These are phyloP conservation scores for Denticeps clupeoides DNA, from an alignment of 2,797 vertebrate species.

Conservation along the genomic window DNA sequence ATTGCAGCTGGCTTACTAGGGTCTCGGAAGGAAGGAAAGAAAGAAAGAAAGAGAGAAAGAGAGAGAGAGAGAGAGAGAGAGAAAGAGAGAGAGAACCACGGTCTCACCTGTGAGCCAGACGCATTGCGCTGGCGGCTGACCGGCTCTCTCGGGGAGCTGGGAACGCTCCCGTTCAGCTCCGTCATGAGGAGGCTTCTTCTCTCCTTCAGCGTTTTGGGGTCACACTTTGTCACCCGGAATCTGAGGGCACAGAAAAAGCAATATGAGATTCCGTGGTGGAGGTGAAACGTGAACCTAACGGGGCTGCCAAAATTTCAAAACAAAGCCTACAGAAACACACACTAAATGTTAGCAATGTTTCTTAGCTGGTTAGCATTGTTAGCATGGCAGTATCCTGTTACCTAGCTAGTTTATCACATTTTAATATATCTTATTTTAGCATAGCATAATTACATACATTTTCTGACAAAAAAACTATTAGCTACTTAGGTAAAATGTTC, in stretches of 20 bases:
- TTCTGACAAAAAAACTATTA: too few relatives aligned
- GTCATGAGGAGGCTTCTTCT: conserved; percentile 62
- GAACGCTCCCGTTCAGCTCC: conserved; percentile 61
- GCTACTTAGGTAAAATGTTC: too few relatives aligned
- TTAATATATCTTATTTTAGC: too few relatives aligned
- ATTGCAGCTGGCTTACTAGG: too few relatives aligned
- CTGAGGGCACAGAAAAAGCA: conserved; percentile 40
- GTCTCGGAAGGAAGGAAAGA: background rate
- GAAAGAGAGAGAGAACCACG: background rate
- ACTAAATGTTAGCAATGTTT: too few relatives aligned
- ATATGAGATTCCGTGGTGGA: too few relatives aligned
- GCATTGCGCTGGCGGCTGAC: conserved; percentile 38
- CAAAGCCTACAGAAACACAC: too few relatives aligned
- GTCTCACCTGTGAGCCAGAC: conserved; percentile 48
- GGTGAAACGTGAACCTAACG: too few relatives aligned
- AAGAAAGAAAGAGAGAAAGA: background rate
- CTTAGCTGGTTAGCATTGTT: too few relatives aligned
- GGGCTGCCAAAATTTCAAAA: conserved; percentile 3
- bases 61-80: background rate
- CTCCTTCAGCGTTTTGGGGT: conserved; percentile 65
- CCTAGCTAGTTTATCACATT: too few relatives aligned
- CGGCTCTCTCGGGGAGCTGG: conserved; percentile 43
- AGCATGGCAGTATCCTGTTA: too few relatives aligned
- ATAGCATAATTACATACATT: too few relatives aligned
- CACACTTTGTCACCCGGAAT: conserved; percentile 89